Conservation (phyloP, 2,113 vertebrate genomes). For the Microtus montanus region DNA sequence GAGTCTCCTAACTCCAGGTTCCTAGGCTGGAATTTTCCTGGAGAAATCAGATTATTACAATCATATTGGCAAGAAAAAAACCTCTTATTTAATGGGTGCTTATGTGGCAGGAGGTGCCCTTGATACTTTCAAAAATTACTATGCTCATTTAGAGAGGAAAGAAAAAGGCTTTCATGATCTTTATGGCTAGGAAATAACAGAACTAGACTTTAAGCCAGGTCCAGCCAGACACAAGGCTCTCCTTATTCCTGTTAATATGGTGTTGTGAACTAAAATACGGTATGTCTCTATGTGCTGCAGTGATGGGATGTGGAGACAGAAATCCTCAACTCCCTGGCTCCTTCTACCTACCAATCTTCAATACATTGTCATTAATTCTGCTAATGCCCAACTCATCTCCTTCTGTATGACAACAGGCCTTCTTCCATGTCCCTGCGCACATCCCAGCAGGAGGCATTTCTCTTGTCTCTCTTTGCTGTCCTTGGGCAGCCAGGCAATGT, state of each 20-base stretch:
- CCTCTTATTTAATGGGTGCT: constrained; percentile 9
- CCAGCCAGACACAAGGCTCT: not conserved
- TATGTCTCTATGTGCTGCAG: no score
- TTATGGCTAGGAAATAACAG: not conserved
- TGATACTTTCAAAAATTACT: not conserved
- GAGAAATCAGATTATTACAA: not conserved
- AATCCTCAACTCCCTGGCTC: not conserved
- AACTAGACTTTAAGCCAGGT: constrained; percentile 4
- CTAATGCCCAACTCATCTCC: not conserved
- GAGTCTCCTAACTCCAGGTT: not conserved
- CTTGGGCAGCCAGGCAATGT: no score
- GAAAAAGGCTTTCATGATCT: not conserved
- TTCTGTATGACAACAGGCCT: no score
- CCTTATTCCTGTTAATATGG: not conserved
- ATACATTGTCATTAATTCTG: not conserved
- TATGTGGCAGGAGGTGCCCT: not conserved
- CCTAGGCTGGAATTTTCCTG: not conserved
- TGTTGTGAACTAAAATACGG: not conserved
- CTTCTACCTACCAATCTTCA: not conserved
- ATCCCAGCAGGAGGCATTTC: accelerated
- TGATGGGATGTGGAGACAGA: not conserved
- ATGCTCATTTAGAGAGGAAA: not conserved
- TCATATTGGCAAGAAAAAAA: not conserved
- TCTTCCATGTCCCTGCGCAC: not conserved
- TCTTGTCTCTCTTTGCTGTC: not conserved